phyloP scores from a whole-genome alignment of 2,113 vertebrate species.

The Stomatorhinus ivindoensis region DNA sequence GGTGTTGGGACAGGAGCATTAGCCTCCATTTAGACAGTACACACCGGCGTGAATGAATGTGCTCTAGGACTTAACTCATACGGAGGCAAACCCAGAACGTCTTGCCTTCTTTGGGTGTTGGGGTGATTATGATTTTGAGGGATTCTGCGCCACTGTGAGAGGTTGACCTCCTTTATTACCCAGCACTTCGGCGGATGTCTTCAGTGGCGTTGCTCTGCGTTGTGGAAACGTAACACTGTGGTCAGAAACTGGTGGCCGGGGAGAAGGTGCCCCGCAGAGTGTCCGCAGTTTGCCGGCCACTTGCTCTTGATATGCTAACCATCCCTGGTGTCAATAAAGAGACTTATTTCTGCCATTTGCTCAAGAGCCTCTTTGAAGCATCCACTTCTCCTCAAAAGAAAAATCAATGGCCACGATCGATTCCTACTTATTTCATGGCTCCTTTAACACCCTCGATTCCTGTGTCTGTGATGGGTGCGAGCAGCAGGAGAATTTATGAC shows the following conservation, averaged over 20 bases:
- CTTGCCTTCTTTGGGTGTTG: background rate
- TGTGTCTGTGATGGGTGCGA: slow-evolving; percentile 21
- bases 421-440: slow-evolving; percentile 50
- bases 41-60: slow-evolving; percentile 35
- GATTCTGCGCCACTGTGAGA: background rate
- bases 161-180: background rate
- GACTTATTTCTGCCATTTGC: slow-evolving; percentile 54
- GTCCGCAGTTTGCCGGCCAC: background rate
- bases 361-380: slow-evolving; percentile 53
- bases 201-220: background rate
- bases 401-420: slow-evolving; percentile 62
- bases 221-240: background rate
- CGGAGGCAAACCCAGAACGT: background rate
- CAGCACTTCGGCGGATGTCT: background rate
- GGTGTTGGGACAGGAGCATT: slow-evolving; percentile 21
- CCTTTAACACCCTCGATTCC: slow-evolving; percentile 26
- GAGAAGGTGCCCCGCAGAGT: background rate
- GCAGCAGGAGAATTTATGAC: background rate
- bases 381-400: slow-evolving; percentile 48
- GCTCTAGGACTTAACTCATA: slow-evolving; percentile 28
- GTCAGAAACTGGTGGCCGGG: background rate
- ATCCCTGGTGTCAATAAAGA: slow-evolving; percentile 37
- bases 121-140: background rate
- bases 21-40: slow-evolving; percentile 35
- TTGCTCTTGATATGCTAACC: slow-evolving; percentile 18